Evolutionary conservation across 2,888 invertebrate species (phyloP).

Genomic region (Archips crataeganus): DNA sequence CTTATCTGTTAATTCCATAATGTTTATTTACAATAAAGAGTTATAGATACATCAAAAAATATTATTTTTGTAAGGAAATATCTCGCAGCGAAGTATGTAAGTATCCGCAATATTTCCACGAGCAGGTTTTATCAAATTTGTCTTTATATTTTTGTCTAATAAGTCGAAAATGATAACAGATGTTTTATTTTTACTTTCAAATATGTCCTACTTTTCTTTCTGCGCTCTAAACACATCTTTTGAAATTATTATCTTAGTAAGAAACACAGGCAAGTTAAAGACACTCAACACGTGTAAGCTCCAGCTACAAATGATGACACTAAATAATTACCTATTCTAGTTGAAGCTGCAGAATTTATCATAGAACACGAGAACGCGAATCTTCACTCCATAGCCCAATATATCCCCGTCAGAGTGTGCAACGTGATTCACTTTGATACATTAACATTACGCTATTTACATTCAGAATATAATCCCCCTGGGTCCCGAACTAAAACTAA

Average conservation of each 20-base stretch:
- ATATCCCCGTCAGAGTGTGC: constrained; percentile 24
- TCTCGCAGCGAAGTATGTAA: no score
- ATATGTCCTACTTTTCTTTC: no score
- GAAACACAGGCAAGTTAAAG: background rate
- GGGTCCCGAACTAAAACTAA: constrained; percentile 64
- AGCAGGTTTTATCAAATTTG: no score
- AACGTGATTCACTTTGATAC: constrained; percentile 34
- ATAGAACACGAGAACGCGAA: constrained; percentile 21
- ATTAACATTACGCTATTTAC: constrained; percentile 41
- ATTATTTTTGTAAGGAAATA: no score
- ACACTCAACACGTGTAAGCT: background rate
- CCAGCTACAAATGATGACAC: constrained; percentile 19
- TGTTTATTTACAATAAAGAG: no score
- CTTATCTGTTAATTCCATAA: no score
- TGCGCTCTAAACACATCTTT: no score
- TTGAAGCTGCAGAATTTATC: constrained; percentile 27
- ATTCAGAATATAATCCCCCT: constrained; percentile 49
- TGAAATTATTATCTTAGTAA: background rate
- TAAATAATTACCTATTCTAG: constrained; percentile 35
- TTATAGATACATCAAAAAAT: no score
- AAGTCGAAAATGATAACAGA: no score
- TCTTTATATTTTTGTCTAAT: no score
- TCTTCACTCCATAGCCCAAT: constrained; percentile 19
- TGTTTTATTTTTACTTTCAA: no score
- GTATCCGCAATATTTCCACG: no score